Evolutionary conservation across 2,797 vertebrate genomes (phyloP).

Genomic region (Pipistrellus pygmaeus): DNA sequence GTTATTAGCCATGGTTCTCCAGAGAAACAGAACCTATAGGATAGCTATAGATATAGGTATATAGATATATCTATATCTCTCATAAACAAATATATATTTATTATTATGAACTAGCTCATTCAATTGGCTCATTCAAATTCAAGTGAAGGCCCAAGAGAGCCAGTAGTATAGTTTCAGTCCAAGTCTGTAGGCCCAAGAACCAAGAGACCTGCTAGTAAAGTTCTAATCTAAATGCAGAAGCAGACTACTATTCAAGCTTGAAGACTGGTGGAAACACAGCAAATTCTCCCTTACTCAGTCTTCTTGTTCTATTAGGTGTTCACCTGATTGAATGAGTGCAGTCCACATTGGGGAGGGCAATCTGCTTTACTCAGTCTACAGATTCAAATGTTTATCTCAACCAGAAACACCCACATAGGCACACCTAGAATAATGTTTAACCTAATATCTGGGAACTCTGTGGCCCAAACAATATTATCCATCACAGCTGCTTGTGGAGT

Average conservation of each 20-base stretch:
- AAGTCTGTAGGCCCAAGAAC: neutral
- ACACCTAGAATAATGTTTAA: neutral
- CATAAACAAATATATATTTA: neutral
- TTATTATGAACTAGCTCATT: neutral
- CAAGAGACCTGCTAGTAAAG: neutral
- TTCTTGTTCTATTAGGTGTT: neutral
- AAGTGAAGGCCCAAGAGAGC: neutral
- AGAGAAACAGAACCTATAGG: neutral
- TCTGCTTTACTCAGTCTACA: neutral
- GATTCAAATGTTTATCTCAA: neutral
- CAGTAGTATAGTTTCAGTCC: neutral
- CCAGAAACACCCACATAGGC: neutral
- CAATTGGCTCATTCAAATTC: neutral
- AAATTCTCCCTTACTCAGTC: neutral
- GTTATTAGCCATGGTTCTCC: neutral
- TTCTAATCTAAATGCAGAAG: neutral
- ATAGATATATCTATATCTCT: neutral
- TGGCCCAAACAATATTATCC: neutral
- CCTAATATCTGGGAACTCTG: neutral
- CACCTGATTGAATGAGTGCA: too few species aligned
- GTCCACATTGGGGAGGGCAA: neutral
- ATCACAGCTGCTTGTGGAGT: neutral
- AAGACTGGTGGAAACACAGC: neutral
- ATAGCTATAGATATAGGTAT: neutral
- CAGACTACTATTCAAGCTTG: neutral